Evolutionary conservation across 1,140 invertebrate genomes (phyloP).

Genomic region (Spodoptera frugiperda): DNA sequence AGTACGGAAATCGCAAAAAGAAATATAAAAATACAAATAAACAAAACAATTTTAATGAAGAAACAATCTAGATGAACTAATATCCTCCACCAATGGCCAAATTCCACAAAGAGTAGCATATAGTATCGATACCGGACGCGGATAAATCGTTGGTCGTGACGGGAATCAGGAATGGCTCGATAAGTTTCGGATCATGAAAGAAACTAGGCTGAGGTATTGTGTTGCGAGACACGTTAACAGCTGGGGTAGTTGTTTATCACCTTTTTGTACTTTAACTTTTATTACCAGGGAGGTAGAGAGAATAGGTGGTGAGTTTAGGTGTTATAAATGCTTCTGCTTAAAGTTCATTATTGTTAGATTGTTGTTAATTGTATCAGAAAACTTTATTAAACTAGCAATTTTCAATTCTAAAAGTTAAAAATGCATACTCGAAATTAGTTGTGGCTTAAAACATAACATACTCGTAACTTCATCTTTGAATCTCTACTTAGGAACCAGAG

Average conservation of each 20-base stretch:
- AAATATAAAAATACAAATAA: background rate
- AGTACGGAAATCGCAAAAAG: background rate
- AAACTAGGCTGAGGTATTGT: slow-evolving; percentile 49
- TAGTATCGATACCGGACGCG: slow-evolving; percentile 45
- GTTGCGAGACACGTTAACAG: slow-evolving; percentile 23
- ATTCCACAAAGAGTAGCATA: background rate
- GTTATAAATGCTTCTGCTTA: too few relatives aligned
- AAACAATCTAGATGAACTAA: too few relatives aligned
- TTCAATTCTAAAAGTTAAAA: too few relatives aligned
- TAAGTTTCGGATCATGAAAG: slow-evolving; percentile 44
- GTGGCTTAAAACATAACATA: too few relatives aligned
- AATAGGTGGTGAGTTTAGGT: too few relatives aligned
- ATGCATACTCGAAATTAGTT: too few relatives aligned
- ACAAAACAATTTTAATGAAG: background rate
- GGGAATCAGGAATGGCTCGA: slow-evolving; percentile 34
- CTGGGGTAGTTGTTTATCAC: background rate
- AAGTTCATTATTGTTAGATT: too few relatives aligned
- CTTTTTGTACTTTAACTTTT: background rate
- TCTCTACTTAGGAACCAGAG: too few relatives aligned
- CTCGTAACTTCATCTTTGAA: too few relatives aligned
- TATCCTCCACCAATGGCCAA: background rate
- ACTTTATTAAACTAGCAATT: too few relatives aligned
- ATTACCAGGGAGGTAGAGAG: background rate
- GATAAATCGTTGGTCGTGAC: slow-evolving; percentile 50
- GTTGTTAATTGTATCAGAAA: too few relatives aligned